Conservation (phyloP, 2,113 vertebrate genomes). For the Gasterosteus nipponicus region DNA sequence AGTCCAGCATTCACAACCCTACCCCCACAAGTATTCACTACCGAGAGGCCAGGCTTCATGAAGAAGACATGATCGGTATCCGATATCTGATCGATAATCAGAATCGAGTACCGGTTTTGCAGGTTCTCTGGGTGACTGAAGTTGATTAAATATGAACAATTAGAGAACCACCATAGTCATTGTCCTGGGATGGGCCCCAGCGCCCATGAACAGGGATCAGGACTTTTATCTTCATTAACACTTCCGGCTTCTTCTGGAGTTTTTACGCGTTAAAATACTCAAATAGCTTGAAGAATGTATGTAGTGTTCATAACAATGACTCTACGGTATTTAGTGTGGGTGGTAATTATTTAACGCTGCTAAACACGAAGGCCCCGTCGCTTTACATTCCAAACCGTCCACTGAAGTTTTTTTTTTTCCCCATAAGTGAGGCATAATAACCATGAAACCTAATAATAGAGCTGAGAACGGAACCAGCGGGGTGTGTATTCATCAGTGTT, state of each 20-base stretch:
- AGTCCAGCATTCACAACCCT: not conserved
- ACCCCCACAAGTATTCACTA: not conserved
- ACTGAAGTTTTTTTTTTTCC: constrained; percentile 11
- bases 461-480: constrained; percentile 35
- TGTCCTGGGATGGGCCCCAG: not conserved
- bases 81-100: not conserved
- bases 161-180: not conserved
- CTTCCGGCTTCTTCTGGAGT: not conserved
- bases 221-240: not conserved
- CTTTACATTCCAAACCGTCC: constrained; percentile 18
- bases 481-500: constrained; percentile 13
- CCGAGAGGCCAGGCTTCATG: not conserved
- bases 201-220: not conserved
- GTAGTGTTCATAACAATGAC: not conserved
- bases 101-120: not conserved
- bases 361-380: too few relatives aligned
- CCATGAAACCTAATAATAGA: constrained; percentile 32
- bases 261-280: not conserved
- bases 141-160: not conserved
- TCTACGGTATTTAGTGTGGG: not conserved
- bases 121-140: not conserved
- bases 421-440: constrained; percentile 38
- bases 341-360: too few relatives aligned
- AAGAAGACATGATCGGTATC: not conserved
- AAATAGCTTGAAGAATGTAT: not conserved